phyloP scores from a whole-genome alignment of 2,888 invertebrate species.

The Tetragonula carbonaria region DNA sequence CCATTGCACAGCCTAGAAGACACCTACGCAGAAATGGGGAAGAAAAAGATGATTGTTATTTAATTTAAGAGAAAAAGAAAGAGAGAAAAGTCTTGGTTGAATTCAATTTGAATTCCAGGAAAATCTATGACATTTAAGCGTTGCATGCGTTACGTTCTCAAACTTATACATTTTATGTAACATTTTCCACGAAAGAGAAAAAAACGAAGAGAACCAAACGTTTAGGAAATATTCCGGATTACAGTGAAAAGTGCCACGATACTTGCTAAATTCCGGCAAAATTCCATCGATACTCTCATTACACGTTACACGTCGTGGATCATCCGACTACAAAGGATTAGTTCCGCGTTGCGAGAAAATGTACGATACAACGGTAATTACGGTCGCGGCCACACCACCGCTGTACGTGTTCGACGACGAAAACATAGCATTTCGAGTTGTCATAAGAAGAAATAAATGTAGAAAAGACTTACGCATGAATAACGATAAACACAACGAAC shows the following conservation, averaged over 20 bases:
- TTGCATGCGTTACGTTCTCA: constrained; percentile 8
- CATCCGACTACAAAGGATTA: constrained; percentile 29
- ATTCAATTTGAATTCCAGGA: not conserved
- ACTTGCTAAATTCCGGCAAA: constrained; percentile 15
- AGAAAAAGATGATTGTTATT: constrained; percentile 2
- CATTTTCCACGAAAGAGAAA: not conserved
- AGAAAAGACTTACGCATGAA: constrained; percentile 63
- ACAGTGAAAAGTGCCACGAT: not conserved
- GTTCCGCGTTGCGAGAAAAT: constrained; percentile 16
- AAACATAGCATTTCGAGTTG: constrained; percentile 10
- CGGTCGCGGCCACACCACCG: not conserved
- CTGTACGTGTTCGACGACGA: not conserved
- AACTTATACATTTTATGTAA: not conserved
- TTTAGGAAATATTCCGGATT: not conserved
- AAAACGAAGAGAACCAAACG: not conserved
- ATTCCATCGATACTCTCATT: constrained; percentile 13
- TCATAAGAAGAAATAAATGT: constrained; percentile 11
- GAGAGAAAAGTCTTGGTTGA: too few relatives aligned
- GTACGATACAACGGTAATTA: constrained; percentile 11
- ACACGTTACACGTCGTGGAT: constrained; percentile 4
- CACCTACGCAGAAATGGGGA: constrained; percentile 67
- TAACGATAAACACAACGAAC: constrained; percentile 59
- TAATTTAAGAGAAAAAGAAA: not conserved
- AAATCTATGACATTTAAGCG: constrained; percentile 7
- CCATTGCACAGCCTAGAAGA: constrained; percentile 79